Conservation (phyloP, 30 jellyfish, hydroid and myxozoan species). For the Cassiopea xamachana region DNA sequence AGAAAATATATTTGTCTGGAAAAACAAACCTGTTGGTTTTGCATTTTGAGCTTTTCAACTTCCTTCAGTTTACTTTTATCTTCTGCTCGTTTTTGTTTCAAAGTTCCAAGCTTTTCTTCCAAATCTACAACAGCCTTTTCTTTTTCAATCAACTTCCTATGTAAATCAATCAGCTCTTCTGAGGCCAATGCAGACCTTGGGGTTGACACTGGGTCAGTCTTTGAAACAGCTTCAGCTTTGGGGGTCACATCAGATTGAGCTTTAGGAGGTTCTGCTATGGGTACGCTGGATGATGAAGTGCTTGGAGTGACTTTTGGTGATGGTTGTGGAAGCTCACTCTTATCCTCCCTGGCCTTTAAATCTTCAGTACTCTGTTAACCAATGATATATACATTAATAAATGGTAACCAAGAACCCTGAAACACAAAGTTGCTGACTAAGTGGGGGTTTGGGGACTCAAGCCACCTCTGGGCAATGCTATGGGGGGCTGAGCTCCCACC, state of each 20-base stretch:
- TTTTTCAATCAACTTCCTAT: constrained; percentile 82
- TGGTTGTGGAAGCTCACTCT: constrained; percentile 20
- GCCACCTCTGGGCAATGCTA: no score
- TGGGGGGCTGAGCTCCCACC: no score
- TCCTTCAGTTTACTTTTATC: constrained; percentile 87
- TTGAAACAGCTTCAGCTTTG: constrained; percentile 16
- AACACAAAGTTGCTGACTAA: no score
- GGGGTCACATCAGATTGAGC: not conserved
- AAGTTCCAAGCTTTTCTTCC: constrained; percentile 87
- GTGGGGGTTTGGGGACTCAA: no score
- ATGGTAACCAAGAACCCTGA: no score
- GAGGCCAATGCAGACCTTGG: constrained; percentile 74
- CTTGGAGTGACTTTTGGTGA: not conserved
- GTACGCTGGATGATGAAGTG: constrained; percentile 25
- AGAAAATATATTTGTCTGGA: no score
- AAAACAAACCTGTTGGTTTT: constrained; percentile 84
- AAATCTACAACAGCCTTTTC: constrained; percentile 90
- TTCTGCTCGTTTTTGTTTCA: constrained; percentile 90
- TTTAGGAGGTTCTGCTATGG: not conserved
- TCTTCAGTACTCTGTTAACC: constrained; percentile 6
- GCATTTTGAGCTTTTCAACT: constrained; percentile 86
- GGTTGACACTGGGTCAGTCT: constrained; percentile 40
- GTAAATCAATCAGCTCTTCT: constrained; percentile 88
- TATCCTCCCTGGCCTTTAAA: constrained; percentile 1
- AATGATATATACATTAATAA: no score